Evolutionary conservation across 2,888 invertebrate genomes (phyloP), one percentile per base, ranked within the genome.

Genomic region (Leucozona laternaria): DNA sequence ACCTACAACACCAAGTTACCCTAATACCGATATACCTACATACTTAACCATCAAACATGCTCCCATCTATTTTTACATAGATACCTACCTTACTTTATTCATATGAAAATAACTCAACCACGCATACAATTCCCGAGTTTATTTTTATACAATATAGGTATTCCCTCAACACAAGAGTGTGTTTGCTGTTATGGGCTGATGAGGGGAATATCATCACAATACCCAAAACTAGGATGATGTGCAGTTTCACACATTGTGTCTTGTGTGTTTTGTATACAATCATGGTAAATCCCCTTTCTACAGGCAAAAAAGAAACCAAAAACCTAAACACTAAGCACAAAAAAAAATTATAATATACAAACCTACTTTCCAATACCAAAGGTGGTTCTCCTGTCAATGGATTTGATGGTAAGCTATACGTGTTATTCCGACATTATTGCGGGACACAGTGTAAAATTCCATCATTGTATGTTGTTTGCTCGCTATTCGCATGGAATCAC

Each of bases 81-180:
- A 62, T 31, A 64, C 5, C 4, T 34, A 81, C 60, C 53, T 60
- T 60, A 68, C 62, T 83, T 55, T 71, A 50, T 73, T 68, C 57
- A 75, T 70, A 62, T 28, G 48, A 79, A 75, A 66, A 71, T 31
- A 79, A 84, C 71, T 66, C 66, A 72, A 58, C 84, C 84, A 79
- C 83, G 78, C 83, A 83, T 79, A 83, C 83, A 17, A 71, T 78
- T 73, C 73, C 73, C 64, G 34, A 64, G 66, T 77, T 66, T 25
- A 25, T 82, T 72, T 72, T 34, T 25, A 53, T n/a, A 62, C 31
- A 60, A 66, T 71, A 37, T 22, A 50, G 55, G 70, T 71, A 37
- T 22, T 57, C 60, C 73, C 40, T 6, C 17, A 45, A 22, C 8
- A 53, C 79, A 75, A 55, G 79, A 64, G 55, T 83, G 79, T 83